phyloP scores from a whole-genome alignment of 1,140 invertebrate species.

The Antheraea pernyi region DNA sequence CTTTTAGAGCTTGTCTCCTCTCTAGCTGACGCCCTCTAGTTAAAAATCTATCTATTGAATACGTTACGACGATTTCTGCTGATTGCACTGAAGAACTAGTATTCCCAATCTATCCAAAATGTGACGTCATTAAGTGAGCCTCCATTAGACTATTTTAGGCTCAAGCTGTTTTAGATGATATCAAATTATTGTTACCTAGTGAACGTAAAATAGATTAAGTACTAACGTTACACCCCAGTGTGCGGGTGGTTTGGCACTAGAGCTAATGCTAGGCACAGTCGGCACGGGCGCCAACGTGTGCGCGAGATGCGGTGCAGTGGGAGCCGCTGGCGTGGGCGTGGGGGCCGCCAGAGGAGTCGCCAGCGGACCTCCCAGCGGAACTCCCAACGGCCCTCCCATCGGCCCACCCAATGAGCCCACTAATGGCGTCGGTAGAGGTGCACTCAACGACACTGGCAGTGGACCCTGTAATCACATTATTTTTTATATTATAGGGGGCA shows the following conservation, averaged over 20 bases:
- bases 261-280: slow-evolving; percentile 70
- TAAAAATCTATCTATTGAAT: no score
- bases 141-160: no score
- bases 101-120: no score
- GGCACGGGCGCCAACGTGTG: slow-evolving; percentile 67
- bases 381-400: slow-evolving; percentile 35
- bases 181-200: no score
- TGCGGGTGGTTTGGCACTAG: slow-evolving; percentile 72
- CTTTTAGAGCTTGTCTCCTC: no score
- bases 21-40: no score
- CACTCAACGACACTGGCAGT: slow-evolving; percentile 39
- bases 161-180: no score
- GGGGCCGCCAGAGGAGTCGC: slow-evolving; percentile 54
- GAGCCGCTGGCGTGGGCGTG: slow-evolving; percentile 59
- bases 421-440: no score
- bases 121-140: no score
- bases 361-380: slow-evolving; percentile 39
- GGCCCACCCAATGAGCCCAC: slow-evolving; percentile 29
- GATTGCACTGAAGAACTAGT: no score
- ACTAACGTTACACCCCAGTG: slow-evolving; percentile 76
- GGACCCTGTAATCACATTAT: slow-evolving; percentile 6
- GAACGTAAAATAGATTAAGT: slow-evolving; percentile 23
- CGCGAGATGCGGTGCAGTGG: slow-evolving; percentile 51
- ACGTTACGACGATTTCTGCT: no score
- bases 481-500: no score